Conservation (phyloP, 2,797 vertebrate species). For the Echiichthys vipera region DNA sequence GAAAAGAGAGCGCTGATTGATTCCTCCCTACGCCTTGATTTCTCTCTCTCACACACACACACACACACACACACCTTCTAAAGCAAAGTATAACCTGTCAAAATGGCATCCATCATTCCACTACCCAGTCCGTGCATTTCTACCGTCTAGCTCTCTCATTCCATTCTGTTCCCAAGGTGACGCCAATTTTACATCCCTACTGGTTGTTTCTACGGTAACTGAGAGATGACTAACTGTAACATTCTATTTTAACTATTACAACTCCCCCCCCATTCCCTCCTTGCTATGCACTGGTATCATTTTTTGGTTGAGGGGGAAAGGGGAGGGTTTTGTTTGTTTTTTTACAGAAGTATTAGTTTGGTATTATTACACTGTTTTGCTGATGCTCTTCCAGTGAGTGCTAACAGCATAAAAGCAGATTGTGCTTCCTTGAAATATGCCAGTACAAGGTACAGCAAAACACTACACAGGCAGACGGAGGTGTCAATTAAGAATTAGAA, state of each 20-base stretch:
- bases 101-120: constrained; percentile 58
- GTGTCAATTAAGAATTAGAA: constrained; percentile 4
- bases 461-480: constrained; percentile 23
- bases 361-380: constrained; percentile 17
- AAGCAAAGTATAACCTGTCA: constrained; percentile 50
- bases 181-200: constrained; percentile 45
- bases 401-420: constrained; percentile 24
- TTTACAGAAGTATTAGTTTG: constrained; percentile 1
- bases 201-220: constrained; percentile 70
- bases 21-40: constrained; percentile 58
- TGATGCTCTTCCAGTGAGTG: constrained; percentile 25
- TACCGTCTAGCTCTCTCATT: constrained; percentile 30
- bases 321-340: neutral
- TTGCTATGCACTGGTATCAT: constrained; percentile 8
- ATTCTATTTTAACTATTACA: constrained; percentile 48
- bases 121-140: constrained; percentile 40
- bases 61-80: constrained; percentile 39
- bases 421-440: neutral
- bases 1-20: constrained; percentile 51
- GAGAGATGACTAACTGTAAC: constrained; percentile 60
- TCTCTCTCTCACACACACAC: constrained; percentile 47
- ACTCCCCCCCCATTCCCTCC: neutral
- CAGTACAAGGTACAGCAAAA: constrained; percentile 2
- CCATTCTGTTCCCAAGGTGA: constrained; percentile 71
- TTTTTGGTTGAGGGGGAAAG: neutral